Evolutionary conservation across 1,140 invertebrate genomes (phyloP), one percentile per base, ranked within the genome.

Genomic region (Drosophila orena): DNA sequence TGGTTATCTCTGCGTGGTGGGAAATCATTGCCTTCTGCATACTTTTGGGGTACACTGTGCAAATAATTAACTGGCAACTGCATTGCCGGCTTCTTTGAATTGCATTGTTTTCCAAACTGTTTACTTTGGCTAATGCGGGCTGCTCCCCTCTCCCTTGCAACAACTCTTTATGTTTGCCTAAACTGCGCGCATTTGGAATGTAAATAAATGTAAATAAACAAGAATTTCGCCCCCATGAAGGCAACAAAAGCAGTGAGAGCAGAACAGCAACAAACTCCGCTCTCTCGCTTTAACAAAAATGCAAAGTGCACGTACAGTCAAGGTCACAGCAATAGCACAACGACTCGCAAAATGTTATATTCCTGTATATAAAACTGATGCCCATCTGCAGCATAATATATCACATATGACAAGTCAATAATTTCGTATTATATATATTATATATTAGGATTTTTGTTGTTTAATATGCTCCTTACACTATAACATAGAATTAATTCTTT

Each of bases 201-300:
- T 85, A 77, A 84, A 84, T 84, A 84, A 86, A 81, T 86, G 64
- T 86, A 86, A 86, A 86, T 86, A 86, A 86, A 86, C 81, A 85
- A 80, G 81, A 84, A 84, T 74, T 34, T 66, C 77, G 81, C 81
- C 77, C 72, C 77, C 77, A 80, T 84, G 59, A 62, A 40, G 11
- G 38, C 56, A 73, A 50, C 55, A 75, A 58, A 43, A 47, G 68
- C 59, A 54, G 62, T 44, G 37, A 53, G 46, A 49, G 68, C 71
- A 55, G 14, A 69, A 70, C 44, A 58, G 49, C 37, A 57, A 35
- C 69, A 44, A 49, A 57, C 59, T 54, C 57, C 57, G 17, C 17
- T 65, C 34, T 38, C 24, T 5, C 17, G 35, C 20, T 30, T 11
- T 22, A 34, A 60, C 40, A 34, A 46, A 24, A 30, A 24, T 34